Conservation (phyloP, 2,797 vertebrate species). For the Glossophaga mutica region DNA sequence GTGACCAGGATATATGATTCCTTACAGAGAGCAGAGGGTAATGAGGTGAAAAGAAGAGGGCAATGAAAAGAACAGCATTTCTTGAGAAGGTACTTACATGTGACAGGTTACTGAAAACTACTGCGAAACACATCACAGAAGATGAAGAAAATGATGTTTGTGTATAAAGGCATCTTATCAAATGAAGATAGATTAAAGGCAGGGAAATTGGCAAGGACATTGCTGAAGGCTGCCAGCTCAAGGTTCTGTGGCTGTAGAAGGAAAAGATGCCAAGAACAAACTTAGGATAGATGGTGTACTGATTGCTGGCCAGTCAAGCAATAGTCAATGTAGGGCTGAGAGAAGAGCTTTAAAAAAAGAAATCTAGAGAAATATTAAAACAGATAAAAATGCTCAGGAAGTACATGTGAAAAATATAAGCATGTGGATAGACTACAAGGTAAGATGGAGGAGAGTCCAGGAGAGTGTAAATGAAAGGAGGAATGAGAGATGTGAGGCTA, state of each 20-base stretch:
- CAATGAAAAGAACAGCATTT: neutral
- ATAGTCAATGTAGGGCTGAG: neutral
- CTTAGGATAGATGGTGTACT: neutral
- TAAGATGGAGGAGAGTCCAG: neutral
- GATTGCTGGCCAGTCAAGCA: neutral
- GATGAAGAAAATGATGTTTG: neutral
- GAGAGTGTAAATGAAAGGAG: neutral
- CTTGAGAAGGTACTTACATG: neutral
- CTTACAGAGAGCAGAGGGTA: neutral
- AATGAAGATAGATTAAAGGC: neutral
- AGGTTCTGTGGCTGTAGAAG: neutral
- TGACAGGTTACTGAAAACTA: neutral
- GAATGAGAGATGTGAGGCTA: neutral
- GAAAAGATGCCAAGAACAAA: neutral
- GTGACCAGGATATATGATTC: neutral
- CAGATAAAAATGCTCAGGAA: neutral
- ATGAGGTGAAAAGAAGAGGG: neutral
- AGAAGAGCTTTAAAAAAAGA: neutral
- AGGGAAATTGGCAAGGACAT: neutral
- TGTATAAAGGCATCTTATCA: neutral
- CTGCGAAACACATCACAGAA: neutral
- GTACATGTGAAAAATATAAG: neutral
- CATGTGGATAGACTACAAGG: neutral
- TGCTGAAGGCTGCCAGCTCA: neutral
- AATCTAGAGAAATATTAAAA: neutral